Evolutionary conservation across 2,888 invertebrate species (phyloP).

Genomic region (Linnaemya vulpina): DNA sequence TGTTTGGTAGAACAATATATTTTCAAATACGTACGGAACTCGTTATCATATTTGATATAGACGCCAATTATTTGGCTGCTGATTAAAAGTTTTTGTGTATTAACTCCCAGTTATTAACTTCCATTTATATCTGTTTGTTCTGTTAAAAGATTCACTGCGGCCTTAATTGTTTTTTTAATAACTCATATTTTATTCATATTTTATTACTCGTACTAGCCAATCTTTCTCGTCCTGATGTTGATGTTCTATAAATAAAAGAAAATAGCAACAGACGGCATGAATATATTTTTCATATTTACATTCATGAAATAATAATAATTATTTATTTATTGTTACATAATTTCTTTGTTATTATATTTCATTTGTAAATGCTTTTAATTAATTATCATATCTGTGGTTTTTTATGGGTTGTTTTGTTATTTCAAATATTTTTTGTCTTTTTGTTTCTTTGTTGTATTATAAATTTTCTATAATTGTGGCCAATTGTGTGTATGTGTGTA

Average conservation of each 20-base stretch:
- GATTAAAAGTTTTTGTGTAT: not conserved
- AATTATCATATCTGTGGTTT: slow-evolving; percentile 57
- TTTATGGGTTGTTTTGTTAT: slow-evolving; percentile 22
- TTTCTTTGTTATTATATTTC: not conserved
- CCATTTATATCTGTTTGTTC: slow-evolving; percentile 1
- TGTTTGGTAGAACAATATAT: not conserved
- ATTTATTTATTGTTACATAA: slow-evolving; percentile 17
- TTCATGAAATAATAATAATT: slow-evolving; percentile 28
- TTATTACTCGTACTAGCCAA: not conserved
- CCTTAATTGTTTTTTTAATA: not conserved
- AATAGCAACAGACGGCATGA: not conserved
- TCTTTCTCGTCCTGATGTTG: not conserved
- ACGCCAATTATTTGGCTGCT: not conserved
- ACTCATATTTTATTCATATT: not conserved
- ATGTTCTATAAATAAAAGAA: slow-evolving; percentile 38
- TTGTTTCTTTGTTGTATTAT: not conserved
- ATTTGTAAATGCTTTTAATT: slow-evolving; percentile 49
- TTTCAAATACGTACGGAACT: not conserved
- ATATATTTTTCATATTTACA: not conserved
- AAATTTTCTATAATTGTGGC: slow-evolving; percentile 8
- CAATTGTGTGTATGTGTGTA: slow-evolving; percentile 5
- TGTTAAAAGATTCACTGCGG: not conserved
- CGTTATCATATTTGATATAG: not conserved
- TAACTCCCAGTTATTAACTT: not conserved
- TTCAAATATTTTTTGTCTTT: not conserved